phyloP scores from a whole-genome alignment of 2,797 vertebrate species.

The Pteronotus mesoamericanus region DNA sequence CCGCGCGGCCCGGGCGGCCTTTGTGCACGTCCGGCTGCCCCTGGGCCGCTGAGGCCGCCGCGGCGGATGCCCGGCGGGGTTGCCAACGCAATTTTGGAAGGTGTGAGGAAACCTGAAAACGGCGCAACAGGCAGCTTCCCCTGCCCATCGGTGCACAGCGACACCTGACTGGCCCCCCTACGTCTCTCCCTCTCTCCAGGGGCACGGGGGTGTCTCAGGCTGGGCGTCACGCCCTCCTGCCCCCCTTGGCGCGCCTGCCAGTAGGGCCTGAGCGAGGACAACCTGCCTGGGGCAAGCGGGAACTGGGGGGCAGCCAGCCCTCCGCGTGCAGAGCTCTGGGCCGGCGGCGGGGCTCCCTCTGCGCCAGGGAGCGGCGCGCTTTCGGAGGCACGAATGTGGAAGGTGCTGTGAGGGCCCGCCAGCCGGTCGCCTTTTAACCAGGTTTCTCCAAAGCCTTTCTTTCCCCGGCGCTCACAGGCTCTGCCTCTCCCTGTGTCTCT shows the following conservation, averaged over 20 bases:
- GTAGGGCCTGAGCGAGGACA: neutral
- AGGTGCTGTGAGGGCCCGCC: fast-evolving
- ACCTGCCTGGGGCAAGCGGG: neutral
- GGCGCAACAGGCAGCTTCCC: neutral
- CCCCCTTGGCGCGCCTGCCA: too few species aligned
- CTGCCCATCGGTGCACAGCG: fast-evolving
- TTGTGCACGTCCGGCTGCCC: neutral
- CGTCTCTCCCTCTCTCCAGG: neutral
- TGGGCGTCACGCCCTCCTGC: fast-evolving
- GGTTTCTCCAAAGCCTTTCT: neutral
- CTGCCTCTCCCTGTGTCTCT: neutral
- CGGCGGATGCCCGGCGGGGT: neutral
- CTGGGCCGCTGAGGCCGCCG: neutral
- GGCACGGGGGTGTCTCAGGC: neutral
- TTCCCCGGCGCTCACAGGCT: neutral
- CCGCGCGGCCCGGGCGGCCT: neutral
- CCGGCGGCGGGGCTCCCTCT: fast-evolving
- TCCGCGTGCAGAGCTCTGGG: fast-evolving
- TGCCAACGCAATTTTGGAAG: neutral
- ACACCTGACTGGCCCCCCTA: fast-evolving
- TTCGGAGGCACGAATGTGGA: neutral
- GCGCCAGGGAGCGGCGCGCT: too few species aligned
- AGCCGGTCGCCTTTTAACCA: fast-evolving
- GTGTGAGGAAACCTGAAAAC: neutral
- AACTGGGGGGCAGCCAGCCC: too few species aligned